These are phyloP conservation scores for Endomychus coccineus DNA, from an alignment of 2,888 invertebrate genomes.

Conservation along the genomic window DNA sequence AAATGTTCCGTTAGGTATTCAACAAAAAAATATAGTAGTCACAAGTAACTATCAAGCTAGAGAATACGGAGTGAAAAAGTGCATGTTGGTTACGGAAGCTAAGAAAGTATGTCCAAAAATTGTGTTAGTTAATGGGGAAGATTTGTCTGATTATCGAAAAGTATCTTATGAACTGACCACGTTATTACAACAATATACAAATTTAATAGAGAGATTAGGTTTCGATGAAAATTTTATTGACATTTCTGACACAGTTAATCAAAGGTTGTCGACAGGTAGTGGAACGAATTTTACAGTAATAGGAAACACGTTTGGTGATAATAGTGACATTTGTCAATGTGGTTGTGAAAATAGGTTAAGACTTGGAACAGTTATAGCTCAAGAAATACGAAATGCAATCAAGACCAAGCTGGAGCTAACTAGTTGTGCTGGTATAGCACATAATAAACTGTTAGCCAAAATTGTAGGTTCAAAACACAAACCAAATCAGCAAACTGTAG, in stretches of 20 bases:
- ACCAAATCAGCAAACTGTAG: conserved; percentile 75
- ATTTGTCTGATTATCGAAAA: conserved; percentile 70
- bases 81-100: conserved; percentile 72
- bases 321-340: conserved; percentile 56
- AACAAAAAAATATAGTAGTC: conserved; percentile 78
- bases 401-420: conserved; percentile 64
- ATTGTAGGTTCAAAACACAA: conserved; percentile 65
- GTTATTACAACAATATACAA: conserved; percentile 62
- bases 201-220: conserved; percentile 71
- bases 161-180: conserved; percentile 70
- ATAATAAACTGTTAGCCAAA: conserved; percentile 79
- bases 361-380: conserved; percentile 66
- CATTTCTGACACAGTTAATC: conserved; percentile 60
- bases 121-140: conserved; percentile 73
- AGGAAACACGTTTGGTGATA: conserved; percentile 54
- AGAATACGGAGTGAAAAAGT: conserved; percentile 66
- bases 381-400: conserved; percentile 65
- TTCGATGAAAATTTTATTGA: conserved; percentile 83
- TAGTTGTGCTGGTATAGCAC: conserved; percentile 74
- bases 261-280: conserved; percentile 31
- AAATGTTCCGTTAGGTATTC: conserved; percentile 66
- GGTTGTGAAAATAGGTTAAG: conserved; percentile 65
- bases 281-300: no score
- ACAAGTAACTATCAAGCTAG: conserved; percentile 80
- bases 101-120: conserved; percentile 64